Evolutionary conservation across 2,888 invertebrate species (phyloP).

Genomic region (Pteria penguin): DNA sequence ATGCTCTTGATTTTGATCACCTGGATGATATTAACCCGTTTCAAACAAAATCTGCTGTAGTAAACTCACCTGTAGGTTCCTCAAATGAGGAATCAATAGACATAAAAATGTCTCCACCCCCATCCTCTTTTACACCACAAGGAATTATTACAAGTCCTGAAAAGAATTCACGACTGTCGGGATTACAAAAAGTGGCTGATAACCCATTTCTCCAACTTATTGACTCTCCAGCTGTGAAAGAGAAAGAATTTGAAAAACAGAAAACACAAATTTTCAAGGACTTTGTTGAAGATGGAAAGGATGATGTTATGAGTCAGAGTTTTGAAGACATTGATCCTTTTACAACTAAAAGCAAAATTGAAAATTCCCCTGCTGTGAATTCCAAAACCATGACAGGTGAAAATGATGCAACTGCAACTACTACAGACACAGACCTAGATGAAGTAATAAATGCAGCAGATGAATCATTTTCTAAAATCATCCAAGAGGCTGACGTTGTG

Average conservation of each 20-base stretch:
- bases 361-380: slow-evolving; percentile 29
- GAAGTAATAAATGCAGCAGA: not conserved
- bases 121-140: not conserved
- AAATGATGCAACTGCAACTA: not conserved
- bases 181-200: slow-evolving; percentile 8
- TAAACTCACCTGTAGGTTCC: slow-evolving; percentile 19
- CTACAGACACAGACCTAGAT: not conserved
- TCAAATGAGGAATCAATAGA: not conserved
- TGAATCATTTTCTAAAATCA: not conserved
- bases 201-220: slow-evolving; percentile 13
- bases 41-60: slow-evolving; percentile 27
- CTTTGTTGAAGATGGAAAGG: slow-evolving; percentile 8
- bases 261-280: not conserved
- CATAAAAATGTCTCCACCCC: not conserved
- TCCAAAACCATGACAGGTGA: not conserved
- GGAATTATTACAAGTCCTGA: not conserved
- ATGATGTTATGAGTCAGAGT: slow-evolving; percentile 36
- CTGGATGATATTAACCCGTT: slow-evolving; percentile 55
- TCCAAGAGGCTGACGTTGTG: too few relatives aligned
- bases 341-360: slow-evolving; percentile 36
- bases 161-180: not conserved
- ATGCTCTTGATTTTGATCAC: slow-evolving; percentile 54
- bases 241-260: not conserved
- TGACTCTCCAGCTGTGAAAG: slow-evolving; percentile 12
- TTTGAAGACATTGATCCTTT: slow-evolving; percentile 53